Evolutionary conservation across 2,113 vertebrate genomes (phyloP).

Genomic region (Carassius gibelio): DNA sequence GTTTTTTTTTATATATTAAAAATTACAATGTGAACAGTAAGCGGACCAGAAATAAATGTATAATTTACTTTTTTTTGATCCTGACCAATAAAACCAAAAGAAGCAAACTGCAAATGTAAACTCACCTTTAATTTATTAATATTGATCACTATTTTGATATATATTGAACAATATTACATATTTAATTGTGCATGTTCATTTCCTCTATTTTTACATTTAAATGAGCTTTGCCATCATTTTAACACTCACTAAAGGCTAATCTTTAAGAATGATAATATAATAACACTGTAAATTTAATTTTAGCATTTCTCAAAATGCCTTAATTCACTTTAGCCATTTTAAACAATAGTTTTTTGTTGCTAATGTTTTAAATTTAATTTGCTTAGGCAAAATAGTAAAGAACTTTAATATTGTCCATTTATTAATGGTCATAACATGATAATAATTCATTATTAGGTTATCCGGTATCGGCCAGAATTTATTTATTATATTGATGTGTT

Average conservation of each 20-base stretch:
- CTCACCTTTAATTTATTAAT: not conserved
- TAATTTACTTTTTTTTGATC: too few species aligned
- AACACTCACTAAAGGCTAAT: not conserved
- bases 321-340: not conserved
- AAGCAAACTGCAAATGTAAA: too few species aligned
- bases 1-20: too few species aligned
- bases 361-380: not conserved
- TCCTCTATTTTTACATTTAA: not conserved
- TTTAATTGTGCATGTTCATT: not conserved
- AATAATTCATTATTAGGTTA: not conserved
- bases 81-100: too few species aligned
- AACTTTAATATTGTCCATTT: not conserved
- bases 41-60: too few species aligned
- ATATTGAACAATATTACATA: not conserved
- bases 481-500: not conserved
- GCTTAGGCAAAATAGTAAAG: not conserved
- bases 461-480: not conserved
- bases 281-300: not conserved
- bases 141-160: too few species aligned
- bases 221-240: not conserved
- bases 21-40: too few species aligned
- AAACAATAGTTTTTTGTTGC: not conserved
- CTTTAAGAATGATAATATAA: too few species aligned
- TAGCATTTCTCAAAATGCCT: not conserved
- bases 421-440: not conserved